Percentiles rank a stretch among this genome's conserved stretches.
These are phyloP conservation scores for Hoplostethus atlanticus DNA, from an alignment of 2,797 vertebrate species.

Conservation along the genomic window DNA sequence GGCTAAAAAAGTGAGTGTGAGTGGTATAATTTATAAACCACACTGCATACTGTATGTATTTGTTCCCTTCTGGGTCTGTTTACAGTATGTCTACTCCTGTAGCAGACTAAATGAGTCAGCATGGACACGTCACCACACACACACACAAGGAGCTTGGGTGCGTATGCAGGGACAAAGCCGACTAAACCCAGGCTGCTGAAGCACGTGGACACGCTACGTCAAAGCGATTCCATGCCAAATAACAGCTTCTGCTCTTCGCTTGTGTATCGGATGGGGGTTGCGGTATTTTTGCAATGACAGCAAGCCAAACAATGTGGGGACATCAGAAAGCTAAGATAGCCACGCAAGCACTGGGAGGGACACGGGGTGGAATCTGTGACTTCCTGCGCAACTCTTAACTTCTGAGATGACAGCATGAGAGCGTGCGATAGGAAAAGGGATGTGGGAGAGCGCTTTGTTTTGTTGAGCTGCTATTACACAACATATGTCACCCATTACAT, in stretches of 20 bases:
- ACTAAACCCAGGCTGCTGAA: conserved; percentile 4
- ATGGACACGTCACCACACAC: neutral
- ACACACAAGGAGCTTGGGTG: neutral
- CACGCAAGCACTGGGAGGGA: conserved; percentile 1
- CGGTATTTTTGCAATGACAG: conserved; percentile 6
- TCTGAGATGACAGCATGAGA: neutral
- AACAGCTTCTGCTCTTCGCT: conserved; percentile 43
- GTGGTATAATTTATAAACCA: conserved; percentile 12
- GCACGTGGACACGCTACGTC: conserved; percentile 13
- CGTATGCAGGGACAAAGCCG: neutral
- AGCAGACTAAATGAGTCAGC: neutral
- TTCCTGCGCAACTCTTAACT: neutral
- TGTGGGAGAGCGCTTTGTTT: neutral
- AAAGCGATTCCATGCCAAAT: conserved; percentile 1
- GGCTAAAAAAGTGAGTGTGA: conserved; percentile 6
- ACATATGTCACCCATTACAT: neutral
- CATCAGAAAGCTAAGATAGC: neutral
- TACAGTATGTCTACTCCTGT: neutral
- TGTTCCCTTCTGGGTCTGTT: neutral
- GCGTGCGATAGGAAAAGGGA: neutral
- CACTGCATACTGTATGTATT: neutral
- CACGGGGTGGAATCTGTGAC: neutral
- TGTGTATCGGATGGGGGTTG: conserved; percentile 19
- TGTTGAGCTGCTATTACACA: neutral
- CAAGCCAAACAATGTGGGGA: conserved; percentile 4